Conservation (phyloP, 2,797 vertebrate genomes). For the Lemur catta region DNA sequence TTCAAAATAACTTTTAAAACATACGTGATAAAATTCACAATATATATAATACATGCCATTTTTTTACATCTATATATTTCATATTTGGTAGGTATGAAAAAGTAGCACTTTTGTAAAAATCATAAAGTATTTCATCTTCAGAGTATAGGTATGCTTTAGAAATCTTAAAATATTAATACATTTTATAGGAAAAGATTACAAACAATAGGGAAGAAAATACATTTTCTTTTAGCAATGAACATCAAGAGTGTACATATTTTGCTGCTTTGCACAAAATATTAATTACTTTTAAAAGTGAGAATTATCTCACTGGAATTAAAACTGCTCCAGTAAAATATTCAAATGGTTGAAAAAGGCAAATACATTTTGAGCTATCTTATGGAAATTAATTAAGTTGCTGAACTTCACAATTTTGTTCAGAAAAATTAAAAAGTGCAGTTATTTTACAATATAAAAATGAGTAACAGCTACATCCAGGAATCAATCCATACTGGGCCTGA, state of each 20-base stretch:
- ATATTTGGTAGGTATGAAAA: background rate
- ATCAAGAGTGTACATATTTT: background rate
- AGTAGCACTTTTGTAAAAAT: background rate
- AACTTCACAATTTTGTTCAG: conserved; percentile 4
- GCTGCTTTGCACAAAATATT: background rate
- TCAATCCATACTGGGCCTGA: background rate
- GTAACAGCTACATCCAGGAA: background rate
- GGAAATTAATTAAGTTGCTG: background rate
- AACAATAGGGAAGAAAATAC: background rate
- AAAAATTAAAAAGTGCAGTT: background rate
- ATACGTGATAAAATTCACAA: background rate
- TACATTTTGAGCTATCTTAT: background rate
- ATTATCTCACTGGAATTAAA: conserved; percentile 26
- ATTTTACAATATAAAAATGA: background rate
- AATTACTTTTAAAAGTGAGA: background rate
- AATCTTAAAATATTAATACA: background rate
- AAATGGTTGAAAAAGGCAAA: background rate
- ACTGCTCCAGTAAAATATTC: background rate
- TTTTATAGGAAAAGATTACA: background rate
- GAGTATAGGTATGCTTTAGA: background rate
- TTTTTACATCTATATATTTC: background rate
- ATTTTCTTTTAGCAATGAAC: background rate
- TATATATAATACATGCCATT: background rate
- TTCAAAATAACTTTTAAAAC: conserved; percentile 10
- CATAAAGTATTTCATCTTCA: conserved; percentile 10